Percentiles rank a stretch among this genome's conserved stretches.
Conservation (phyloP, 2,797 vertebrate species). For the Melanotaenia parkinsoni region DNA sequence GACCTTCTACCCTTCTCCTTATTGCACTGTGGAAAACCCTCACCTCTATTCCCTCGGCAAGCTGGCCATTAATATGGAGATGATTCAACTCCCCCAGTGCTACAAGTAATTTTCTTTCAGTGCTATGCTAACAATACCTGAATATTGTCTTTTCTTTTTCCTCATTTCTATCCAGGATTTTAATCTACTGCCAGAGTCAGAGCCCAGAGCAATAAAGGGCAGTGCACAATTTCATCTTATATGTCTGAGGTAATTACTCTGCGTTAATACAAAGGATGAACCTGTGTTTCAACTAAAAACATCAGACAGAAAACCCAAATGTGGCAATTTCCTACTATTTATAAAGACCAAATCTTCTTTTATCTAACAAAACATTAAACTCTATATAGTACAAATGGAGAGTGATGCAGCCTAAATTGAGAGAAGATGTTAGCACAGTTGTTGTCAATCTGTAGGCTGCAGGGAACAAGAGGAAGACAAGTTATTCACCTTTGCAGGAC, state of each 20-base stretch:
- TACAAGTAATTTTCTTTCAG: constrained; percentile 77
- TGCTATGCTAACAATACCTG: constrained; percentile 75
- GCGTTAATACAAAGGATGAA: constrained; percentile 71
- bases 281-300: constrained; percentile 27
- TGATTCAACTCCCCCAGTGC: constrained; percentile 70
- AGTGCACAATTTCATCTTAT: constrained; percentile 74
- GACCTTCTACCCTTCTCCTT: constrained; percentile 34
- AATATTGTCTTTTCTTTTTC: constrained; percentile 70
- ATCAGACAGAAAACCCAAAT: constrained; percentile 22
- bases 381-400: neutral
- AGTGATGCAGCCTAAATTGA: constrained; percentile 61
- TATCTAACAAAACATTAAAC: constrained; percentile 25
- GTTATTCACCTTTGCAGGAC: constrained; percentile 81
- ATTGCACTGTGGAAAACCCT: constrained; percentile 43
- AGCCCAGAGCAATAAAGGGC: constrained; percentile 75
- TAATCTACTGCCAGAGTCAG: constrained; percentile 68
- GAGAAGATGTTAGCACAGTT: constrained; percentile 71
- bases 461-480: constrained; percentile 61
- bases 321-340: constrained; percentile 28
- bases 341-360: constrained; percentile 21
- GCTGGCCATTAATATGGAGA: constrained; percentile 77
- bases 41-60: constrained; percentile 63
- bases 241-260: constrained; percentile 79
- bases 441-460: constrained; percentile 74
- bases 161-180: constrained; percentile 61